phyloP scores from a whole-genome alignment of 2,797 vertebrate genomes.

The Sciurus vulgaris region DNA sequence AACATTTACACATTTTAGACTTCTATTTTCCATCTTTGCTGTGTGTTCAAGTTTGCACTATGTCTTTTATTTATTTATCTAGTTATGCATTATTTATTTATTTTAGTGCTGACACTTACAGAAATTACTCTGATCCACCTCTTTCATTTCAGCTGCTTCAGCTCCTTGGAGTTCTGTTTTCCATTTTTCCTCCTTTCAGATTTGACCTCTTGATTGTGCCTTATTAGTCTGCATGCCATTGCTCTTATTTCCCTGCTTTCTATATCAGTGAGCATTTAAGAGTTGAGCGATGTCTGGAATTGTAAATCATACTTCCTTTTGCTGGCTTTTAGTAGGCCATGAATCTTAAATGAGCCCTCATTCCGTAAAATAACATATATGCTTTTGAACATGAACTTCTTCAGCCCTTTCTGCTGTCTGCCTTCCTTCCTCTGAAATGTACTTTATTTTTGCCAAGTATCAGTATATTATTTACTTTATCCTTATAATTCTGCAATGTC shows the following conservation, averaged over 20 bases:
- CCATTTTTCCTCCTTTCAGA: not conserved
- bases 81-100: not conserved
- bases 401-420: not conserved
- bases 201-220: not conserved
- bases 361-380: not conserved
- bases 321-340: not conserved
- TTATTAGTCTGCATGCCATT: not conserved
- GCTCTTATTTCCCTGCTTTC: not conserved
- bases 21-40: not conserved
- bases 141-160: constrained; percentile 8
- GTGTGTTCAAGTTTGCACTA: not conserved
- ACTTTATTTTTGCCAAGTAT: not conserved
- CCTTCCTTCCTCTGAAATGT: not conserved
- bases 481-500: not conserved
- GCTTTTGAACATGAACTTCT: not conserved
- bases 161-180: not conserved
- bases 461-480: not conserved
- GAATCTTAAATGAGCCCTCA: not conserved
- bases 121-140: not conserved
- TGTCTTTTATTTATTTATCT: not conserved
- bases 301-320: not conserved
- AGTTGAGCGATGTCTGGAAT: not conserved
- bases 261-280: not conserved
- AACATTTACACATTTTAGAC: not conserved
- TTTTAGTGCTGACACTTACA: not conserved